Base-by-base conservation (phyloP, 2,113 vertebrate genomes). In the Antechinus stuartii region DNA sequence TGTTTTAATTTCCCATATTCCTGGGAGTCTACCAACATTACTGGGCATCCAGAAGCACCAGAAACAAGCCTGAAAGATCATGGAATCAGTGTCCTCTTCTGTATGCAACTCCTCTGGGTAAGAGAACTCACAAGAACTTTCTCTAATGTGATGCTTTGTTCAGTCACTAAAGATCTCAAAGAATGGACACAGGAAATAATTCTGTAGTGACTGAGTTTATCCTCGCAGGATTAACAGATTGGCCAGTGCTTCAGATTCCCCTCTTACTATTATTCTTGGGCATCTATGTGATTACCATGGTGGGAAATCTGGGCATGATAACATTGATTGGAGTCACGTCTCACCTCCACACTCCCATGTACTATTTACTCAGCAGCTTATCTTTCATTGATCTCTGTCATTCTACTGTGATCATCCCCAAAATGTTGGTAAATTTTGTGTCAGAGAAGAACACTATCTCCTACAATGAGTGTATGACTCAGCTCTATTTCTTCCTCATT, bases 271-370 rank as follows among this genome's bases (percentile, higher is more conserved):
- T 94, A 9, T 97, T 98, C 95, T 56, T 96, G 50, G 23, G 68
- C 11, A 90, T 96, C 76, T 97, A 94, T 47, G 5, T 96, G 27
- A 16, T 94, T 49, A 96, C 96, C 0, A 1, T 96, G 89, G 25
- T 92, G 57, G 96, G 97, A 23, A 98, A 97, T 24, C 26, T 95
- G n/a, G 95, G 95, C 27, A 93, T 98, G 93, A 61, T 95, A 3
- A 14, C 93, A 61, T 91, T 98, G 22, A 98, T 98, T 30, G 5
- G 2, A 12, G 35, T 96, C 47, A 95, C 95, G 30, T 61, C 94
- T 54, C 94, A 95, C 25, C 92, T 98, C 8, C 97, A 97, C 92
- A 96, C 92, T 3, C 95, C 96, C 12, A 97, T 96, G 97, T 98
- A 97, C 54, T 97, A 95, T 76, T 96, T 97, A 42, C 97, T 97